These are phyloP conservation scores for Montipora capricornis DNA, from an alignment of 64 coral and sea anemone species.

Conservation along the genomic window DNA sequence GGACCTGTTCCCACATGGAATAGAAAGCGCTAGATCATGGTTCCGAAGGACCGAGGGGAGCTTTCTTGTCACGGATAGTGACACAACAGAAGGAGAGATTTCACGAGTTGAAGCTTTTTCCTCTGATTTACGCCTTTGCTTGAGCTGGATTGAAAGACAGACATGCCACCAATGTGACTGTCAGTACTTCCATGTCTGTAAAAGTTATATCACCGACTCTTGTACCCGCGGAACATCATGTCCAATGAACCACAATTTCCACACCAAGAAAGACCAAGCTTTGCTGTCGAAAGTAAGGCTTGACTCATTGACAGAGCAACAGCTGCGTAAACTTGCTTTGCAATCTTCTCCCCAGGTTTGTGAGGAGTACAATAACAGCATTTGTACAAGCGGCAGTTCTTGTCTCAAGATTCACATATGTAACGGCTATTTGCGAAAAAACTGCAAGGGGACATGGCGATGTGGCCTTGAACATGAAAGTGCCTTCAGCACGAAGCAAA, in stretches of 20 bases:
- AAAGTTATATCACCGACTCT: slow-evolving; percentile 42
- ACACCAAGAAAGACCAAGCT: slow-evolving; percentile 40
- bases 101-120: slow-evolving; percentile 56
- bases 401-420: slow-evolving; percentile 58
- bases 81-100: slow-evolving; percentile 23
- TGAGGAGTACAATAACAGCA: slow-evolving; percentile 56
- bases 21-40: slow-evolving; percentile 45
- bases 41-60: slow-evolving; percentile 34
- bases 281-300: slow-evolving; percentile 20
- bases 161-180: slow-evolving; percentile 49
- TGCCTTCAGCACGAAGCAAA: not conserved
- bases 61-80: slow-evolving; percentile 57
- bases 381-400: slow-evolving; percentile 2
- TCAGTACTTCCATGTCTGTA: slow-evolving; percentile 65
- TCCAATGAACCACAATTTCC: slow-evolving; percentile 53
- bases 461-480: slow-evolving; percentile 32
- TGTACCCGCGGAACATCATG: slow-evolving; percentile 56
- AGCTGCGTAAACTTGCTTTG: slow-evolving; percentile 35
- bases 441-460: not conserved
- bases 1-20: slow-evolving; percentile 64
- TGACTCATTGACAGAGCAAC: slow-evolving; percentile 48
- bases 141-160: not conserved
- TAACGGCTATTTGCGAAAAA: slow-evolving; percentile 6
- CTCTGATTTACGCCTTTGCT: slow-evolving; percentile 55
- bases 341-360: slow-evolving; percentile 70